Conservation (phyloP, 2,888 invertebrate species). For the Schizotus pectinicornis region DNA sequence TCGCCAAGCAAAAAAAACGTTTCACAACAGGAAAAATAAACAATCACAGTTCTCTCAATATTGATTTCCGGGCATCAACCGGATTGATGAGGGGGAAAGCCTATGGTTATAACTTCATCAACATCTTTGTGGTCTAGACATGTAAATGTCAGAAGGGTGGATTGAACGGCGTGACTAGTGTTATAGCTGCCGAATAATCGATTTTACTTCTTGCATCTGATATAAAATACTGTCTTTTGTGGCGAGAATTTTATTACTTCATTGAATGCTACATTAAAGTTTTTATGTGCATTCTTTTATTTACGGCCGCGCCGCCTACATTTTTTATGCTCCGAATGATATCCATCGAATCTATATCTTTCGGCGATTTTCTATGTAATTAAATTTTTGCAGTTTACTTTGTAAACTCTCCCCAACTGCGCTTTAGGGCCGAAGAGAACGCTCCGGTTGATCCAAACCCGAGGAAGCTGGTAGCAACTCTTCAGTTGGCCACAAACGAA, state of each 20-base stretch:
- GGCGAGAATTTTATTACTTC: constrained; percentile 36
- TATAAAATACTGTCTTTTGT: constrained; percentile 35
- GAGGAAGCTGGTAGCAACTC: no score
- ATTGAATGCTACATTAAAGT: constrained; percentile 30
- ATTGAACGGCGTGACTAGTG: constrained; percentile 25
- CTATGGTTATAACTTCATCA: constrained; percentile 26
- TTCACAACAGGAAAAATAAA: neutral
- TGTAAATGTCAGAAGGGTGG: constrained; percentile 26
- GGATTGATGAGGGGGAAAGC: constrained; percentile 20
- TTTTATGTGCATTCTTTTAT: constrained; percentile 34
- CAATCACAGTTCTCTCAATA: neutral
- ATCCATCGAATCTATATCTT: neutral
- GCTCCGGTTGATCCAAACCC: no score
- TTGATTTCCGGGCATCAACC: neutral
- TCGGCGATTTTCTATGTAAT: constrained; percentile 1
- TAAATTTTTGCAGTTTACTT: constrained; percentile 15
- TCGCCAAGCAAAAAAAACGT: neutral
- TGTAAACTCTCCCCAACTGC: neutral
- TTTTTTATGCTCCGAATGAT: constrained; percentile 24
- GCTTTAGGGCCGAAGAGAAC: neutral
- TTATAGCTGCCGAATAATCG: constrained; percentile 30
- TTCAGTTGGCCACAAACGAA: no score
- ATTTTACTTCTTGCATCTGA: constrained; percentile 33
- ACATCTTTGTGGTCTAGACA: constrained; percentile 33
- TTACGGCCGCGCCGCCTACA: constrained; percentile 28